These are phyloP conservation scores for Stichopus horrens DNA, from an alignment of 53 echinoderm and acorn worm species.

Conservation along the genomic window DNA sequence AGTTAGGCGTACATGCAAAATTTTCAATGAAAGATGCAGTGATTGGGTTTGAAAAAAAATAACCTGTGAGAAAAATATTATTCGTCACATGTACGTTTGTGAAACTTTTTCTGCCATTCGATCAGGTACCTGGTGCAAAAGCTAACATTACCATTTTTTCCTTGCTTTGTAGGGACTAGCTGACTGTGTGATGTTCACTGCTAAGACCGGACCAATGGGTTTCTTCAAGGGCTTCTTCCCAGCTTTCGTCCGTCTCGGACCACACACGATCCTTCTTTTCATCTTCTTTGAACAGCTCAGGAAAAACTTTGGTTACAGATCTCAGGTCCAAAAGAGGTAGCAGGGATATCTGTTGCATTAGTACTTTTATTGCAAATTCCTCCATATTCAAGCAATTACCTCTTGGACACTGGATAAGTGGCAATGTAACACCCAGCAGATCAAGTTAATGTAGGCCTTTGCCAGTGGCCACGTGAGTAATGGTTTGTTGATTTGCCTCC, in stretches of 20 bases:
- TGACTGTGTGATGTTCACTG: constrained; percentile 63
- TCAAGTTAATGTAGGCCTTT: too few relatives aligned
- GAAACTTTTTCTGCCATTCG: neutral
- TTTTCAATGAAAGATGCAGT: too few relatives aligned
- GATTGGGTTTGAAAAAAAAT: too few relatives aligned
- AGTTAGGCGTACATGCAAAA: too few relatives aligned
- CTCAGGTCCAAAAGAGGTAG: constrained; percentile 5
- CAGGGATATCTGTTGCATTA: neutral
- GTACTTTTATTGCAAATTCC: too few relatives aligned
- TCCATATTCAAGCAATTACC: too few relatives aligned
- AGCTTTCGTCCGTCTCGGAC: constrained; percentile 88
- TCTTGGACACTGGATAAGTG: too few relatives aligned
- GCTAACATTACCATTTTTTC: neutral
- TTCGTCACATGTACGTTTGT: neutral
- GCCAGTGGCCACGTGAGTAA: too few relatives aligned
- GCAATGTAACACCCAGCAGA: too few relatives aligned
- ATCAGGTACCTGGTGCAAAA: too few relatives aligned
- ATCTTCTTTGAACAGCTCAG: constrained; percentile 91
- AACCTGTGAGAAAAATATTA: too few relatives aligned
- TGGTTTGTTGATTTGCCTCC: too few relatives aligned
- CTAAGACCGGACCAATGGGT: constrained; percentile 75
- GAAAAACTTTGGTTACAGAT: constrained; percentile 65
- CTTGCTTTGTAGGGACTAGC: constrained; percentile 58
- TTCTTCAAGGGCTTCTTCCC: constrained; percentile 96
- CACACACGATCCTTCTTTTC: constrained; percentile 88